A percentile compares a stretch with the other conserved stretches of the same genome.
phyloP scores from a whole-genome alignment of 2,797 vertebrate species.

The Salarias fasciatus region DNA sequence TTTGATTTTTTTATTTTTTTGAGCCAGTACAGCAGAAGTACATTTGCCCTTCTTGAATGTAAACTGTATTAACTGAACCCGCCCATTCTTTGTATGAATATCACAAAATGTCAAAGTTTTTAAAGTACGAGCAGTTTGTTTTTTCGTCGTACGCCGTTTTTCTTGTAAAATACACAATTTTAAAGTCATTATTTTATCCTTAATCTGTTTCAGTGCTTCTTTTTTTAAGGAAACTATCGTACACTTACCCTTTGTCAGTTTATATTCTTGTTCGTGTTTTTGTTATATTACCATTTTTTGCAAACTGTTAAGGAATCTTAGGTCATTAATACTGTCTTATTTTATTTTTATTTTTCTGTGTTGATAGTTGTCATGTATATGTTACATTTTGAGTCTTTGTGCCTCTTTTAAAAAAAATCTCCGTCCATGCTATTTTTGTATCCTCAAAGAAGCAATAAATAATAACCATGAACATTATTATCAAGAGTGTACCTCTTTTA shows the following conservation, averaged over 20 bases:
- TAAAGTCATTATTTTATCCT: slow-evolving; percentile 50
- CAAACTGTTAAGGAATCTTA: slow-evolving; percentile 47
- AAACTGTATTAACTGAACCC: slow-evolving; percentile 73
- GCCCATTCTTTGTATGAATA: slow-evolving; percentile 84
- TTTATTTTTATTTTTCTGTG: slow-evolving; percentile 43
- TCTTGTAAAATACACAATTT: slow-evolving; percentile 63
- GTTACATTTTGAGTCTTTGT: slow-evolving; percentile 42
- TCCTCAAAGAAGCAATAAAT: slow-evolving; percentile 92
- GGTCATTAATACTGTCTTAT: slow-evolving; percentile 49
- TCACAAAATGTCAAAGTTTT: slow-evolving; percentile 71
- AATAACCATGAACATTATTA: slow-evolving; percentile 73
- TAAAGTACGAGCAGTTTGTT: slow-evolving; percentile 59
- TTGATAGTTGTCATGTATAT: slow-evolving; percentile 73
- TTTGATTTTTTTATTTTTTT: slow-evolving; percentile 57
- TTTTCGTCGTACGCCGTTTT: slow-evolving; percentile 52
- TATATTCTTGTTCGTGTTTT: slow-evolving; percentile 59
- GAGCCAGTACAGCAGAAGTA: slow-evolving; percentile 76
- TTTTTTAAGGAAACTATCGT: slow-evolving; percentile 50
- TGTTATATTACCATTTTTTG: slow-evolving; percentile 50
- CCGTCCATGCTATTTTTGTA: slow-evolving; percentile 86
- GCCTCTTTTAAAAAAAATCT: slow-evolving; percentile 40
- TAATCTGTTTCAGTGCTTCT: slow-evolving; percentile 57
- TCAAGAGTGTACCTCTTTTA: too few relatives aligned
- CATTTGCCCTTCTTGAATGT: slow-evolving; percentile 84
- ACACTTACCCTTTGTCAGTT: slow-evolving; percentile 22